phyloP scores from a whole-genome alignment of 2,888 invertebrate genomes.

The Phyllotreta striolata region DNA sequence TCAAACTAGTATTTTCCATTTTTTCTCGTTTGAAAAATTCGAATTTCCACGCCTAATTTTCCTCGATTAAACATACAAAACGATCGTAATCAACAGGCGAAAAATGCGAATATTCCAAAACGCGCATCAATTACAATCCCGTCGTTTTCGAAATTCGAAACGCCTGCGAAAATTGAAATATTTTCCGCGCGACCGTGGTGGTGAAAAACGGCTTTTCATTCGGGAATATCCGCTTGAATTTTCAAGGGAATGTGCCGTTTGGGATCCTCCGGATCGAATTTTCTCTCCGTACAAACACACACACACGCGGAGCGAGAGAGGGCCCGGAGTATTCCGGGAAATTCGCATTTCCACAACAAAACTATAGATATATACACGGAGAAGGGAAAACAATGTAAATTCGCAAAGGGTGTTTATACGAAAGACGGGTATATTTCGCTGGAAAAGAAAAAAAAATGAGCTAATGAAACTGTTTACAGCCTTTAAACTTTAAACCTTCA shows the following conservation, averaged over 20 bases:
- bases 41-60: too few relatives aligned
- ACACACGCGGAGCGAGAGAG: too few relatives aligned
- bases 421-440: slow-evolving; percentile 13
- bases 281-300: slow-evolving; percentile 41
- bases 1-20: too few relatives aligned
- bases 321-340: slow-evolving; percentile 54
- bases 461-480: slow-evolving; percentile 2
- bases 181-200: slow-evolving; percentile 27
- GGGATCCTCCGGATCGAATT: slow-evolving; percentile 41
- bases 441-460: slow-evolving; percentile 8
- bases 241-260: slow-evolving; percentile 52
- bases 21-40: too few relatives aligned
- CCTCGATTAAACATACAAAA: too few relatives aligned
- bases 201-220: slow-evolving; percentile 31
- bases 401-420: slow-evolving; percentile 27
- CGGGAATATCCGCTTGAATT: slow-evolving; percentile 54
- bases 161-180: slow-evolving; percentile 35
- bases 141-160: slow-evolving; percentile 26
- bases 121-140: slow-evolving; percentile 23
- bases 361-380: too few relatives aligned
- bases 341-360: slow-evolving; percentile 58
- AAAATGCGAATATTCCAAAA: too few relatives aligned
- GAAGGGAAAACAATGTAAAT: slow-evolving; percentile 51
- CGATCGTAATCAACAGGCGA: too few relatives aligned
- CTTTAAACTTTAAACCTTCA: slow-evolving; percentile 5